Evolutionary conservation across 1,140 invertebrate species (phyloP).

Genomic region (Acromyrmex heyeri): DNA sequence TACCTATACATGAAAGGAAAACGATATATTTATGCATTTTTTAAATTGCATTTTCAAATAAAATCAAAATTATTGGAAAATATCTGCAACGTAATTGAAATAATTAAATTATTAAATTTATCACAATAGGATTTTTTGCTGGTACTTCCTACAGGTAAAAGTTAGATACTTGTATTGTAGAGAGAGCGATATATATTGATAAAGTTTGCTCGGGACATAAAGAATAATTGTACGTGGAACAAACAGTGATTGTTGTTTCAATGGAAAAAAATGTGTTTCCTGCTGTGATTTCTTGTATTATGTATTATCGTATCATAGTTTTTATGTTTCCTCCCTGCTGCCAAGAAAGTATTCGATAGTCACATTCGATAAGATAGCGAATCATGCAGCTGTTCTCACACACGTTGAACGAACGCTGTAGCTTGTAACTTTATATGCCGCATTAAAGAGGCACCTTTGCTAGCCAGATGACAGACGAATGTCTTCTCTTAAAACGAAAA

Average conservation of each 20-base stretch:
- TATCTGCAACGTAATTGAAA: background rate
- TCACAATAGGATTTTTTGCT: slow-evolving; percentile 1
- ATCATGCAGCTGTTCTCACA: slow-evolving; percentile 70
- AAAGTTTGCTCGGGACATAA: background rate
- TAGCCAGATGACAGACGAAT: background rate
- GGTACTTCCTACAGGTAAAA: background rate
- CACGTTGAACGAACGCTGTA: slow-evolving; percentile 2
- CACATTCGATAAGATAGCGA: slow-evolving; percentile 70
- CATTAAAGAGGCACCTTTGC: slow-evolving; percentile 25
- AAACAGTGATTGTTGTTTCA: background rate
- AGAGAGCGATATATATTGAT: background rate
- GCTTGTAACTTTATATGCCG: slow-evolving; percentile 21
- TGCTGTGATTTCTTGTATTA: background rate
- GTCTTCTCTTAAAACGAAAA: slow-evolving; percentile 4
- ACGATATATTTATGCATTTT: background rate
- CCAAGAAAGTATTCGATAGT: slow-evolving; percentile 67
- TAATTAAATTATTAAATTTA: background rate
- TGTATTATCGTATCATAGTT: slow-evolving; percentile 3
- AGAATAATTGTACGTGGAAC: background rate
- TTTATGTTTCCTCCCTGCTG: slow-evolving; percentile 15
- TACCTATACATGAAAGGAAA: background rate
- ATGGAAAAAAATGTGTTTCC: background rate
- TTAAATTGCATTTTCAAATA: background rate
- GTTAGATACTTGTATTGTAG: background rate
- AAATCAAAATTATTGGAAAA: background rate